phyloP scores from a whole-genome alignment of 2,113 vertebrate genomes.

The Rhipidura dahli region DNA sequence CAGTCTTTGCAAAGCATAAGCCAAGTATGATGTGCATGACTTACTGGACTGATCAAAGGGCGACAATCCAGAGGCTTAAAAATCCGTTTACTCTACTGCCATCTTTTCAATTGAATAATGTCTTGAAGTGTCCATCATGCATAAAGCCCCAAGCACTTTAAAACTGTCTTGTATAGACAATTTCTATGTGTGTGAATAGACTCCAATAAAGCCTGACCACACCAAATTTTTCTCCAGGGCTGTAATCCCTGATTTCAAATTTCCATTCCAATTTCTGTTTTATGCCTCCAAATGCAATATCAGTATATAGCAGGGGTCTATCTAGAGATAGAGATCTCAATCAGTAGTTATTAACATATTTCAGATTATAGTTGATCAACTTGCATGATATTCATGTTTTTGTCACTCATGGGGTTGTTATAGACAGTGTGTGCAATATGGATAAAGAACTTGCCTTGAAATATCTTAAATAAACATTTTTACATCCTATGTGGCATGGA shows the following conservation, averaged over 20 bases:
- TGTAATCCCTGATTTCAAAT: neutral
- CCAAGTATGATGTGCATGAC: neutral
- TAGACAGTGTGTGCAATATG: rapidly evolving
- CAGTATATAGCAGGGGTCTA: neutral
- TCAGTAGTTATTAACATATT: neutral
- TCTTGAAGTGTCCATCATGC: neutral
- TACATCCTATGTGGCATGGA: neutral
- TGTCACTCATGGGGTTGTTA: neutral
- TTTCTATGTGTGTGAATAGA: neutral
- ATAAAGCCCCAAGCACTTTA: neutral
- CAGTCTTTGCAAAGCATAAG: neutral
- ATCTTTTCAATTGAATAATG: neutral
- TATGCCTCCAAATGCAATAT: neutral
- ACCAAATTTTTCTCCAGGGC: neutral
- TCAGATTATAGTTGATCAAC: neutral
- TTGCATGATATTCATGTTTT: neutral
- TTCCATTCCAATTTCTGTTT: neutral
- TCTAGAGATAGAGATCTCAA: neutral
- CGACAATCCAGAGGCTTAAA: neutral
- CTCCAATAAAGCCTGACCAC: neutral
- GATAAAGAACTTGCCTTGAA: neutral
- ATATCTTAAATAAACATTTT: neutral
- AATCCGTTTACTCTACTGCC: neutral
- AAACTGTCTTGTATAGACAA: neutral
- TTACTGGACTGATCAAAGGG: neutral